Percentiles rank a stretch among this genome's conserved stretches.
Conservation (phyloP, 1,140 invertebrate species). For the Babylonia areolata region DNA sequence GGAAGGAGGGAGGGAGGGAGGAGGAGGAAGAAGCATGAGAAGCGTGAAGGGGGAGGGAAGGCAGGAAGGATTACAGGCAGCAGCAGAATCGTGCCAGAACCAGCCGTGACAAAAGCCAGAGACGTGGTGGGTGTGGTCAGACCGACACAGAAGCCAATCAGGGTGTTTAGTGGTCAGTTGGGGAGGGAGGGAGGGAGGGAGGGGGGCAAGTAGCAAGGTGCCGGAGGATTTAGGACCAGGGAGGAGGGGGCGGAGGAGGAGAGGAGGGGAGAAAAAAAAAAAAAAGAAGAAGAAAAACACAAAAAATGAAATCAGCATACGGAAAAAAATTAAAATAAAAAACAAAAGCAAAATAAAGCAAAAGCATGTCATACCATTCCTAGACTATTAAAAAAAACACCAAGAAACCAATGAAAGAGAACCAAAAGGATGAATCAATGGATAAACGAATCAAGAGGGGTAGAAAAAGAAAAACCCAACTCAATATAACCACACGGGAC, state of each 20-base stretch:
- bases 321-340: not conserved
- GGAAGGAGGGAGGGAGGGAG: no score
- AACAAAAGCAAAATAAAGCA: not conserved
- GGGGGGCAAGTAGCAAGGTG: not conserved
- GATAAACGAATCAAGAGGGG: no score
- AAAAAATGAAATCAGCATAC: slow-evolving; percentile 8
- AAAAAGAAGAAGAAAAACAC: slow-evolving; percentile 3
- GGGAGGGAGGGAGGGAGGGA: no score
- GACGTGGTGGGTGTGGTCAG: not conserved
- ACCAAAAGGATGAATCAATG: no score
- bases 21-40: not conserved
- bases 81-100: not conserved
- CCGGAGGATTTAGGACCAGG: not conserved
- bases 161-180: no score
- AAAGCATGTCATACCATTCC: not conserved
- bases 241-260: slow-evolving; percentile 3
- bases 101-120: not conserved
- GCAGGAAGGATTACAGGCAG: not conserved
- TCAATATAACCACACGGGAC: slow-evolving; percentile 1
- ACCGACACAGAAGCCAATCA: no score
- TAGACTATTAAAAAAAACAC: not conserved
- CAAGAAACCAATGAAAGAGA: not conserved
- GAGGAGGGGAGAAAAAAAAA: not conserved
- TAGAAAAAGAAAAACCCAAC: not conserved
- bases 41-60: not conserved